Percentiles rank a stretch among this genome's conserved stretches.
These are phyloP conservation scores for Caenorhabditis tropicalis DNA, from an alignment of 1,140 invertebrate genomes.

Conservation along the genomic window DNA sequence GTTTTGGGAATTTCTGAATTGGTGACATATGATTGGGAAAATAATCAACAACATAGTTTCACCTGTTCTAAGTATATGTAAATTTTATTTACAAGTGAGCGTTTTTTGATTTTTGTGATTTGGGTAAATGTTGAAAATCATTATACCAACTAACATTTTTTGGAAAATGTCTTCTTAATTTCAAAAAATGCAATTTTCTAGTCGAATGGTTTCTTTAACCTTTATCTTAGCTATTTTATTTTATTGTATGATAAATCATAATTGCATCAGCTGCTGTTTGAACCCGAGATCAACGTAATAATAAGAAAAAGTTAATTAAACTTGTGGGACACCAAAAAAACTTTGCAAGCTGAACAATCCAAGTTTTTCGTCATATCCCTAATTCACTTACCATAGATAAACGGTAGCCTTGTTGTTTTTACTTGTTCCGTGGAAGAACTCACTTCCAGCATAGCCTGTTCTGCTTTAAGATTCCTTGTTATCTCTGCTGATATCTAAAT, in stretches of 20 bases:
- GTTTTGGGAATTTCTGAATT: not conserved
- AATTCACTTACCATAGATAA: constrained; percentile 10
- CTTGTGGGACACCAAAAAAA: no score
- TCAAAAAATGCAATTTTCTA: no score
- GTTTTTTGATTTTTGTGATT: not conserved
- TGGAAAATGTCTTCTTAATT: no score
- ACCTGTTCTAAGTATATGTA: not conserved
- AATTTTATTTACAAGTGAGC: not conserved
- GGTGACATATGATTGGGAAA: not conserved
- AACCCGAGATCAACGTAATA: no score
- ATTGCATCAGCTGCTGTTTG: no score
- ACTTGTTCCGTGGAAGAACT: not conserved
- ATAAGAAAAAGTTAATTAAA: no score
- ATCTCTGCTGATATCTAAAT: constrained; percentile 14
- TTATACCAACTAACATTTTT: not conserved
- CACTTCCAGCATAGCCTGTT: not conserved
- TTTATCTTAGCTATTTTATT: no score
- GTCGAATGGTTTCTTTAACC: no score
- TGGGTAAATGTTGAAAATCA: no score
- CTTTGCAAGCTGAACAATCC: no score
- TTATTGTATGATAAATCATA: no score
- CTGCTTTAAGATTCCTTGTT: not conserved
- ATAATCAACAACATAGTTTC: not conserved
- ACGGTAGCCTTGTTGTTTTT: not conserved
- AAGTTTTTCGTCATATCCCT: no score